phyloP scores from a whole-genome alignment of 2,888 invertebrate genomes.

The Sarcophaga rosellei region DNA sequence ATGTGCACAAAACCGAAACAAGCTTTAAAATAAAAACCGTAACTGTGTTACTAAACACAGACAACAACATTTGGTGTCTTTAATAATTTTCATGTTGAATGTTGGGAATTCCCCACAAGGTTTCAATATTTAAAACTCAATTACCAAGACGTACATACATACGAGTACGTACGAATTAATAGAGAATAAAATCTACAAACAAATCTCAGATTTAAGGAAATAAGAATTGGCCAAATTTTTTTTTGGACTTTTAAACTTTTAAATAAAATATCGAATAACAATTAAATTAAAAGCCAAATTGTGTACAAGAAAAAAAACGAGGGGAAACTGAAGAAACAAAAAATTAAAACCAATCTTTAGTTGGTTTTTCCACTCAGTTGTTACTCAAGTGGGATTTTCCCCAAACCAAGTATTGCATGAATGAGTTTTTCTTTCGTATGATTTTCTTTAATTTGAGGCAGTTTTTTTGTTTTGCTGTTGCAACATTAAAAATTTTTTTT shows the following conservation, averaged over 20 bases:
- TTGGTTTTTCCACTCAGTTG: conserved; percentile 17
- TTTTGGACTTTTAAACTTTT: neutral
- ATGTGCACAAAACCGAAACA: conserved; percentile 29
- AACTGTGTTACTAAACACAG: conserved; percentile 51
- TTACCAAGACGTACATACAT: neutral
- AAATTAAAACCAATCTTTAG: conserved; percentile 27
- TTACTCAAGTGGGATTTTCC: conserved; percentile 63
- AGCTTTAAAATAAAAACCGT: conserved; percentile 21
- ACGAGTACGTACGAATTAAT: conserved; percentile 24
- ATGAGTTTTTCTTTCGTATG: conserved; percentile 44
- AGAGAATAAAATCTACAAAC: neutral
- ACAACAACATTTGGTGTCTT: conserved; percentile 3
- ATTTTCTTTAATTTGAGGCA: conserved; percentile 28
- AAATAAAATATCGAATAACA: conserved; percentile 30
- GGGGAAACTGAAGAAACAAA: neutral
- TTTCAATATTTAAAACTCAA: conserved; percentile 28
- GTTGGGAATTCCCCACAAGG: conserved; percentile 58
- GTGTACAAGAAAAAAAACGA: conserved; percentile 1
- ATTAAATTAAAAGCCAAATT: conserved; percentile 20
- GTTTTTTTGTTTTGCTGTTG: conserved; percentile 17
- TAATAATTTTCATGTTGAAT: conserved; percentile 12
- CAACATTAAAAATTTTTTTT: neutral
- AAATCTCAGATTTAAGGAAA: conserved; percentile 25
- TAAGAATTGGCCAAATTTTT: conserved; percentile 42
- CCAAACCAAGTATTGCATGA: conserved; percentile 45